Evolutionary conservation across 2,797 vertebrate species (phyloP), one percentile per base, ranked within the genome.

Genomic region (Clarias pachynema): DNA sequence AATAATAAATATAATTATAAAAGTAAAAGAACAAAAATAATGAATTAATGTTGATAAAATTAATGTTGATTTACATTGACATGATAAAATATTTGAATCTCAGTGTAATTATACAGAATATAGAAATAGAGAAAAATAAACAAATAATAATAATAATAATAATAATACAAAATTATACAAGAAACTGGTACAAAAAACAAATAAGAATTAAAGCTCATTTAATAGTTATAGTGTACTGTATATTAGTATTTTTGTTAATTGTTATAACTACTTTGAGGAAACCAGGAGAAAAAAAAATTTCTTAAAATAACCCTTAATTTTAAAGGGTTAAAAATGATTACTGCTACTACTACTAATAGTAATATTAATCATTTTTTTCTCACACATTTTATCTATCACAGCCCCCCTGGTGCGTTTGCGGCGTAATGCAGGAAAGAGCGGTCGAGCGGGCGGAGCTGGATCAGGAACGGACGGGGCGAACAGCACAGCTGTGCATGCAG

Each of bases 401-500:
- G 89, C 82, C 31, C 57, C 82, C 34, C 18, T 79, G 56, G 62
- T 80, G 34, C 92, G 95, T 29, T 73, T 89, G 3, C 92, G 92
- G 34, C 94, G 95, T 20, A 96, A 91, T 0, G 91, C 95, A 1
- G 95, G 82, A 9, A 92, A 92, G 77, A 91, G 89, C 22, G 73
- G 87, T 6, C 86, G 15, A 34, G 59, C 20, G 3, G 37, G 18
- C 20, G 72, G 37, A 53, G 26, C 60, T 2, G 70, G 59, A 31
- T n/a, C 90, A 34, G 92, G 83, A 2, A 89, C 57, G 57, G 83
- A 69, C 0, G 88, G 89, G 0, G 82, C 88, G 22, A 99, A 99
- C 0, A 69, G 93, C 90, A 98, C 98, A 0, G 89, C 91, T 6
- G 92, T 95, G 0, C 93, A 93, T 0, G 92, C 93, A 40, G 83